Conservation (phyloP, 1,140 invertebrate species). For the Parasteatoda tepidariorum region DNA sequence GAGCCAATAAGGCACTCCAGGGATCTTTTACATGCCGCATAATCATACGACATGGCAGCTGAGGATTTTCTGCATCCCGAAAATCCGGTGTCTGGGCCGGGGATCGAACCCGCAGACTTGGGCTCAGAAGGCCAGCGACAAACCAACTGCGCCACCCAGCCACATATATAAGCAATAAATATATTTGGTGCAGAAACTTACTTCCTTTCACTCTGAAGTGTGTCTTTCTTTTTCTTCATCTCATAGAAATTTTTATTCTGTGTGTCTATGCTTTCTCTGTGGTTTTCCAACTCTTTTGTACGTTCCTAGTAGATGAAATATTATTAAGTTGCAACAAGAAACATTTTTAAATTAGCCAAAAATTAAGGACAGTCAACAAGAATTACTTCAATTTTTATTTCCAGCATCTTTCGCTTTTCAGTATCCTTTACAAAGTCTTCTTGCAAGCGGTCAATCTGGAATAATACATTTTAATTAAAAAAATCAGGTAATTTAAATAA, state of each 20-base stretch:
- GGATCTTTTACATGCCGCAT: no score
- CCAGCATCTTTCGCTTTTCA: conserved; percentile 83
- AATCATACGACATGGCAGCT: no score
- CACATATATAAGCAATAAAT: not conserved
- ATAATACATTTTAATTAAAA: not conserved
- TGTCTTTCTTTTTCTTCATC: conserved; percentile 93
- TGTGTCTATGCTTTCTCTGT: conserved; percentile 89
- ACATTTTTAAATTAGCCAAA: not conserved
- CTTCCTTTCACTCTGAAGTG: conserved; percentile 92
- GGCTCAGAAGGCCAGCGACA: no score
- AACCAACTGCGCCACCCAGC: no score
- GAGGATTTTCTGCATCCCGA: no score
- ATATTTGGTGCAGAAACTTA: conserved; percentile 69
- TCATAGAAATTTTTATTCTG: conserved; percentile 97
- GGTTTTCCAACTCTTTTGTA: conserved; percentile 87
- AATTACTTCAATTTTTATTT: conserved; percentile 82
- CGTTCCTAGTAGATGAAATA: conserved; percentile 74
- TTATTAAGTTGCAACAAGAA: not conserved
- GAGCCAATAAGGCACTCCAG: no score
- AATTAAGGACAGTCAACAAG: not conserved
- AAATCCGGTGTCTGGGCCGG: no score
- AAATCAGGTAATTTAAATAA: no score
- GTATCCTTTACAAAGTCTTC: conserved; percentile 88
- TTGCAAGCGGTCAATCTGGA: conserved; percentile 81
- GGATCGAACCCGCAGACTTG: no score